Conservation (phyloP, 2,888 invertebrate genomes). For the Deilephila porcellus region DNA sequence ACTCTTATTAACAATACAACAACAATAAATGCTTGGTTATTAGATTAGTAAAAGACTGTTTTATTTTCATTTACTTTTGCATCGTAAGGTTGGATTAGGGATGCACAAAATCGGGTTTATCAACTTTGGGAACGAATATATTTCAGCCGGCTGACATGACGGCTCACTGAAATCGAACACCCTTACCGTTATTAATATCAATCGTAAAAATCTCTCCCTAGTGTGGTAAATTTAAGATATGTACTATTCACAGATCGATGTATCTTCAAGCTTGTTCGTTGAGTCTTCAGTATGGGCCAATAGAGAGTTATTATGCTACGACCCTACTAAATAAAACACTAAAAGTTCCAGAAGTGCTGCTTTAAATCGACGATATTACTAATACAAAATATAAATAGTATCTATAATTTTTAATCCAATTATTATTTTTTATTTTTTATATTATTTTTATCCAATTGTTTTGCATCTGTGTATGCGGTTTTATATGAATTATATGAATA, state of each 20-base stretch:
- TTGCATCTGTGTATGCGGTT: not conserved
- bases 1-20: not conserved
- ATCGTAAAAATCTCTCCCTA: not conserved
- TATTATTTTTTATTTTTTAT: not conserved
- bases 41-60: not conserved
- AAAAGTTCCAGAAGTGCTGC: not conserved
- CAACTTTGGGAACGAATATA: no score
- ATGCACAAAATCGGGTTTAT: not conserved
- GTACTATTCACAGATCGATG: slow-evolving; percentile 7
- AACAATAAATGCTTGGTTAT: not conserved
- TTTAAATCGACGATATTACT: no score
- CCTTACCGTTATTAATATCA: no score
- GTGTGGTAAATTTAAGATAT: not conserved
- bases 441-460: not conserved
- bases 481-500: no score
- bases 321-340: not conserved
- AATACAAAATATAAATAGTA: no score
- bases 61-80: not conserved
- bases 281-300: not conserved
- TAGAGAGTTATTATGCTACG: not conserved
- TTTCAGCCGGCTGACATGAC: no score
- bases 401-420: not conserved
- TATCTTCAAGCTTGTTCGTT: not conserved
- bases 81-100: not conserved
- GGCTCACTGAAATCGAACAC: no score